Conservation (phyloP, 1,140 invertebrate species). For the Musca vetustissima region DNA sequence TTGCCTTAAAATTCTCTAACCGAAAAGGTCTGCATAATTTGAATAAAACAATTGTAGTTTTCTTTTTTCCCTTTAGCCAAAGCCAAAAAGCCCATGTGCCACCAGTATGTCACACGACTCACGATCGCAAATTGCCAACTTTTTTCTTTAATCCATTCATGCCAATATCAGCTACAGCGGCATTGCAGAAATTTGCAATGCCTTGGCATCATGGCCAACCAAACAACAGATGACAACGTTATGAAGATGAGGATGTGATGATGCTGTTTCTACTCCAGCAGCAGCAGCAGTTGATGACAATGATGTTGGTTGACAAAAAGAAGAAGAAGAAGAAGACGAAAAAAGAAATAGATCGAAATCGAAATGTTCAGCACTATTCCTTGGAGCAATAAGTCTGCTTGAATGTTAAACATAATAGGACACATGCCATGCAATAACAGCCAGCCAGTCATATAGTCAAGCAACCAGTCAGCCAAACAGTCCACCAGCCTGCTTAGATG, state of each 20-base stretch:
- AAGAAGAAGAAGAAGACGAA: too few species aligned
- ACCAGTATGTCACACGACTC: conserved; percentile 26
- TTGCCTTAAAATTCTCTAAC: neutral
- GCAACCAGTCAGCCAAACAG: too few species aligned
- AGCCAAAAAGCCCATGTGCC: conserved; percentile 18
- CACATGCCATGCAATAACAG: neutral
- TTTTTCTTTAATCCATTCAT: too few species aligned
- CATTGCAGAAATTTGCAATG: neutral
- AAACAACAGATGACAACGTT: conserved; percentile 10
- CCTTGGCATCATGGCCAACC: neutral
- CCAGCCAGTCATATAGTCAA: neutral
- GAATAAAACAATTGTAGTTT: neutral
- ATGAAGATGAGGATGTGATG: conserved; percentile 6
- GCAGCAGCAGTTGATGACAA: neutral
- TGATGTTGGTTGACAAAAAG: conserved; percentile 7
- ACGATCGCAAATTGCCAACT: conserved; percentile 22
- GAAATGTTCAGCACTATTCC: neutral
- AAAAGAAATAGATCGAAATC: conserved; percentile 16
- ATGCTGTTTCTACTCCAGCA: neutral
- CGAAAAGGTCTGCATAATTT: neutral
- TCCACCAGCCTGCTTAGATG: too few species aligned
- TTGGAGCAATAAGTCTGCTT: neutral
- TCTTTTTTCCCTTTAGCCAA: neutral
- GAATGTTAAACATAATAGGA: conserved; percentile 13
- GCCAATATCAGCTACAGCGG: neutral